A percentile compares a stretch with the other conserved stretches of the same genome.
phyloP scores from a whole-genome alignment of 2,113 vertebrate genomes.

The Megaceryle maxima region DNA sequence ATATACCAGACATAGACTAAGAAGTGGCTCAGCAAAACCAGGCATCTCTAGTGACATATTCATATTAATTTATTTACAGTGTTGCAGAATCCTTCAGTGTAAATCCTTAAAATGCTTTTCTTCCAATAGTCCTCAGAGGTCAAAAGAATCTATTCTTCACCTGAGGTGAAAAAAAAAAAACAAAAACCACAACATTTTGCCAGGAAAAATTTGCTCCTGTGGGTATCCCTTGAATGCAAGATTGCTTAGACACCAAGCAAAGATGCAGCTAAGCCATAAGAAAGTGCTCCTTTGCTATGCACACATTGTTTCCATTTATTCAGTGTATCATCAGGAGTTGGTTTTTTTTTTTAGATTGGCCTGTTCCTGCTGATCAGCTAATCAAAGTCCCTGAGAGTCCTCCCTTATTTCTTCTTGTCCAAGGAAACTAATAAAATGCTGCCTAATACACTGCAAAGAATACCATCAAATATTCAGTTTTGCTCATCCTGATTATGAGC shows the following conservation, averaged over 20 bases:
- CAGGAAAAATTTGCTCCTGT: background rate
- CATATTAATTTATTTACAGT: background rate
- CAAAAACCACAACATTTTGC: background rate
- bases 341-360: background rate
- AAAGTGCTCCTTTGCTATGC: background rate
- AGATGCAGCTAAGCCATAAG: background rate
- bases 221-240: background rate
- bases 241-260: background rate
- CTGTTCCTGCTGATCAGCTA: background rate
- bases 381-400: background rate
- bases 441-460: background rate
- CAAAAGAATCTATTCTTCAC: background rate
- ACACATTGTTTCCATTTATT: background rate
- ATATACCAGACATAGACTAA: background rate
- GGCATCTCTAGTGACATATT: background rate
- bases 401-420: background rate
- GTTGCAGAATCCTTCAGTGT: background rate
- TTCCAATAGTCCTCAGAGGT: background rate
- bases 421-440: background rate
- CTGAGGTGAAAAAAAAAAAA: background rate
- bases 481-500: background rate
- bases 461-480: conserved; percentile 3
- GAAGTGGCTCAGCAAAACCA: background rate
- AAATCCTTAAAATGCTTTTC: background rate
- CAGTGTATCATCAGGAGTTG: background rate